Conservation (phyloP, 1,140 invertebrate genomes). For the Scaptomyza graminum region DNA sequence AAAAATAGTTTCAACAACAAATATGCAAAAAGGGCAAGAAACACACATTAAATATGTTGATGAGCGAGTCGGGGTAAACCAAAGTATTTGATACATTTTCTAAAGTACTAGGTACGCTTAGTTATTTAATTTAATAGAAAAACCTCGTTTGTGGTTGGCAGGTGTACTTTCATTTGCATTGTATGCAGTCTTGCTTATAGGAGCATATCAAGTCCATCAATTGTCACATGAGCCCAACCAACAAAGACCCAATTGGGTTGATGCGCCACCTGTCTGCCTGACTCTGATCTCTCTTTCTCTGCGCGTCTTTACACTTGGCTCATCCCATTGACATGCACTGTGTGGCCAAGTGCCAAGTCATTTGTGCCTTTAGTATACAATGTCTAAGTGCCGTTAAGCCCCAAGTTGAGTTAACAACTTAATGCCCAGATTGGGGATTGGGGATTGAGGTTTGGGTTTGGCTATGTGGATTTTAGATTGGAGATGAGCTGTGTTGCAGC, state of each 20-base stretch:
- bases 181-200: conserved; percentile 20
- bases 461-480: conserved; percentile 9
- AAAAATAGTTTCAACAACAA: no score
- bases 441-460: conserved; percentile 1
- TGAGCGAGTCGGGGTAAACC: no score
- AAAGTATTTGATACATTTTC: not conserved
- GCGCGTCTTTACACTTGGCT: not conserved
- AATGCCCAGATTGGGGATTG: conserved; percentile 34
- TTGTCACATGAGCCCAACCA: conserved; percentile 35
- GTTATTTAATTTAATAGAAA: not conserved
- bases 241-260: conserved; percentile 37
- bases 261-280: conserved; percentile 21
- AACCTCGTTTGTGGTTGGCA: not conserved
- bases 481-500: conserved; percentile 16
- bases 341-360: conserved; percentile 25
- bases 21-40: no score
- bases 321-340: conserved; percentile 13
- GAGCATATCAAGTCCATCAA: conserved; percentile 39
- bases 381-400: conserved; percentile 25
- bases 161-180: conserved; percentile 23
- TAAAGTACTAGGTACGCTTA: conserved; percentile 2
- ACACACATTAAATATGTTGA: not conserved
- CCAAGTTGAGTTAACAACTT: conserved; percentile 29
- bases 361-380: conserved; percentile 7
- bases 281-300: not conserved